phyloP scores from a whole-genome alignment of 1,140 invertebrate species.

The Pemphigus obesinymphae region DNA sequence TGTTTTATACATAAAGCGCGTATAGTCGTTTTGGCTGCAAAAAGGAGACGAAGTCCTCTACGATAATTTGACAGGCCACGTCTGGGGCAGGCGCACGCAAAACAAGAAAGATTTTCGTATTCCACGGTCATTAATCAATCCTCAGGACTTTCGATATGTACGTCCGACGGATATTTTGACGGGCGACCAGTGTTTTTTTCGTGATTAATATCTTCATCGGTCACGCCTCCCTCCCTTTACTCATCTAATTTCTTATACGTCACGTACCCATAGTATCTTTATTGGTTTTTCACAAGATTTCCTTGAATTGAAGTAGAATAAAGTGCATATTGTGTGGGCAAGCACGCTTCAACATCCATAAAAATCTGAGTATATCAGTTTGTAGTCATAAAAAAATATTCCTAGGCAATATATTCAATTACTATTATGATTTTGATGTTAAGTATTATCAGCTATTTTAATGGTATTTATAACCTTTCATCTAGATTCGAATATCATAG shows the following conservation, averaged over 20 bases:
- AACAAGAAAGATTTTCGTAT: conserved; percentile 24
- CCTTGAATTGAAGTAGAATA: no score
- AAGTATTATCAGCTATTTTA: no score
- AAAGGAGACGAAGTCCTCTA: not conserved
- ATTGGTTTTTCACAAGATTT: no score
- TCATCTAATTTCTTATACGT: not conserved
- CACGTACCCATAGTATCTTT: not conserved
- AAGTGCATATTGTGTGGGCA: no score
- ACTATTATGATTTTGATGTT: no score
- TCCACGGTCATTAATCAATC: conserved; percentile 31
- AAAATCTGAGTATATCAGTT: no score
- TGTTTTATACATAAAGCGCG: not conserved
- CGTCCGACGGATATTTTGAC: not conserved
- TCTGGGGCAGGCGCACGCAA: conserved; percentile 6
- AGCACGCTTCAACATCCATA: no score
- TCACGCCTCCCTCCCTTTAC: not conserved
- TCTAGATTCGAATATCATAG: no score
- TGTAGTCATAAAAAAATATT: no score
- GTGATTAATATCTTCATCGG: conserved; percentile 23
- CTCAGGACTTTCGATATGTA: not conserved
- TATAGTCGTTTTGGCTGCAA: not conserved
- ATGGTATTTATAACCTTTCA: no score
- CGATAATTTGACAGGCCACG: conserved; percentile 34
- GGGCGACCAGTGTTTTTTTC: conserved; percentile 6
- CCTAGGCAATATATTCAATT: no score